Conservation (phyloP, 2,888 invertebrate genomes). For the Acanthoscelides obtectus region DNA sequence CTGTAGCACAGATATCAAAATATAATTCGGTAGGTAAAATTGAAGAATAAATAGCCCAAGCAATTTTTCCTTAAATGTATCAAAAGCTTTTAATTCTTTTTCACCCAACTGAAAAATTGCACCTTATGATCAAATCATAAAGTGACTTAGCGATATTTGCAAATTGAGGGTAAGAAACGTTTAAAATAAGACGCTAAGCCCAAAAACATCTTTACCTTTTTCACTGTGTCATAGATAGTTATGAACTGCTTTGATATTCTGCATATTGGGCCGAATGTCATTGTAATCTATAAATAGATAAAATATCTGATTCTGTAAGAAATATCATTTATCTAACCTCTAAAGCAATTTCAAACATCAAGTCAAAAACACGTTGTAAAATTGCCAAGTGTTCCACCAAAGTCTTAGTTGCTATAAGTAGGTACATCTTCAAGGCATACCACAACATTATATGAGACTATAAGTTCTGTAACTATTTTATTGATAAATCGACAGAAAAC, state of each 20-base stretch:
- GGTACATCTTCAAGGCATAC: slow-evolving; percentile 14
- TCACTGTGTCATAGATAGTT: slow-evolving; percentile 20
- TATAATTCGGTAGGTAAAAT: slow-evolving; percentile 31
- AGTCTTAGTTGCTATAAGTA: slow-evolving; percentile 13
- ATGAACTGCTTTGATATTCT: slow-evolving; percentile 9
- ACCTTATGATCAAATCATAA: slow-evolving; percentile 22
- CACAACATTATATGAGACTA: slow-evolving; percentile 8
- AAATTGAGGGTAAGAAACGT: slow-evolving; percentile 24
- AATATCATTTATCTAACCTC: slow-evolving; percentile 13
- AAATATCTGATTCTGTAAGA: slow-evolving; percentile 11
- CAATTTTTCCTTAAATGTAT: slow-evolving; percentile 19
- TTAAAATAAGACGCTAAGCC: slow-evolving; percentile 28
- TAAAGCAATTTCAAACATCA: slow-evolving; percentile 2
- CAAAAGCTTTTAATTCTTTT: slow-evolving; percentile 23
- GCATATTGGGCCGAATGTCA: slow-evolving; percentile 7
- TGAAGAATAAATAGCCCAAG: slow-evolving; percentile 21
- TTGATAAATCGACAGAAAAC: slow-evolving; percentile 7
- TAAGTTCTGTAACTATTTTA: slow-evolving; percentile 8
- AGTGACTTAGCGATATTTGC: slow-evolving; percentile 24
- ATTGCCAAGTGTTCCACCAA: slow-evolving; percentile 9
- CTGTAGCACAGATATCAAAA: slow-evolving; percentile 27
- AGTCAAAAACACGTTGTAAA: slow-evolving; percentile 8
- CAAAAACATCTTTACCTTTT: slow-evolving; percentile 24
- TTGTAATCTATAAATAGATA: slow-evolving; percentile 9
- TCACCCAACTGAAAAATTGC: slow-evolving; percentile 20